Evolutionary conservation across 2,797 vertebrate species (phyloP).

Genomic region (Carcharodon carcharias): DNA sequence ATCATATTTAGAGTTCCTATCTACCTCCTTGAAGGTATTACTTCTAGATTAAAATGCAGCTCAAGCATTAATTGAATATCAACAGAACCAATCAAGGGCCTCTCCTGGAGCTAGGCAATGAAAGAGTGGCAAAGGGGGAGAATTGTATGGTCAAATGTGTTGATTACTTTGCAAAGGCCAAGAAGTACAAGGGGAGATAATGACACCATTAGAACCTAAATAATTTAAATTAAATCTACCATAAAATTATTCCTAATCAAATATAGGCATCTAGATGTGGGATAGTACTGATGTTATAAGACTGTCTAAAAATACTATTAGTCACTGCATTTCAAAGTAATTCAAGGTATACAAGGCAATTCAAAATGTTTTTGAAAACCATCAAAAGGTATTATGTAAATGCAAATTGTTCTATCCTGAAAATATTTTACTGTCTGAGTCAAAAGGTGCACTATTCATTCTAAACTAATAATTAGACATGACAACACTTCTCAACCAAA

Average conservation of each 20-base stretch:
- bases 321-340: neutral
- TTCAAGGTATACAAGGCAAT: neutral
- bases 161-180: neutral
- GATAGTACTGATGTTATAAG: neutral
- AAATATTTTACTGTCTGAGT: neutral
- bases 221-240: neutral
- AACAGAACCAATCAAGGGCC: neutral
- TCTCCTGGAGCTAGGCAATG: neutral
- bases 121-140: neutral
- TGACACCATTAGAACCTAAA: neutral
- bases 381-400: neutral
- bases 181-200: neutral
- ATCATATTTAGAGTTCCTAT: neutral
- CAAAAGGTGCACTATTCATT: neutral
- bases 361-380: neutral
- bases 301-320: neutral
- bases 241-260: conserved; percentile 9
- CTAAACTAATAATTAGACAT: neutral
- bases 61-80: neutral
- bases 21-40: neutral
- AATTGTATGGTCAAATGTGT: neutral
- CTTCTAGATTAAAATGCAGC: neutral
- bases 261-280: neutral
- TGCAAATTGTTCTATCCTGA: neutral
- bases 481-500: neutral